Conservation (phyloP, 2,797 vertebrate species). For the Merluccius polli region DNA sequence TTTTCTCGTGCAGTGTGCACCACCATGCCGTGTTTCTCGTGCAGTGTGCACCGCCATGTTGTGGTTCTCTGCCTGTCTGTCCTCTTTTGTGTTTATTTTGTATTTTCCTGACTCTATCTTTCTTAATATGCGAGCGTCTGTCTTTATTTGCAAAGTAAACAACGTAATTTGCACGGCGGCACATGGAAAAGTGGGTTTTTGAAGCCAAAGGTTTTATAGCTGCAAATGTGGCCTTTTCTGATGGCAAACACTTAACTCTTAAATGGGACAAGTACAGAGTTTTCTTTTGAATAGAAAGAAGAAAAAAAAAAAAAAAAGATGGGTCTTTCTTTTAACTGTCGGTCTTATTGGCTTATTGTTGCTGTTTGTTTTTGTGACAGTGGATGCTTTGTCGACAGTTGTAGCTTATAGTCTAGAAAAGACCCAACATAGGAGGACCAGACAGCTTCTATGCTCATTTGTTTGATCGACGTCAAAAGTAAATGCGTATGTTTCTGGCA, state of each 20-base stretch:
- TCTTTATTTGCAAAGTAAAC: conserved; percentile 48
- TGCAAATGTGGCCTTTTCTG: conserved; percentile 59
- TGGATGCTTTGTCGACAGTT: conserved; percentile 39
- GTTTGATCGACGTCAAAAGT: conserved; percentile 45
- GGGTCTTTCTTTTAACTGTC: conserved; percentile 55
- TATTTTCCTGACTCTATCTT: background rate
- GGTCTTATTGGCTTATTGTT: conserved; percentile 51
- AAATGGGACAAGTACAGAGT: conserved; percentile 50
- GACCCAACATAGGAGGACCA: conserved; percentile 3
- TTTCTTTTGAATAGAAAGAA: conserved; percentile 48
- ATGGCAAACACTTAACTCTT: conserved; percentile 49
- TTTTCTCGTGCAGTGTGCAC: conserved; percentile 29
- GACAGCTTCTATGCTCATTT: conserved; percentile 40
- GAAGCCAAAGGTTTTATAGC: conserved; percentile 57
- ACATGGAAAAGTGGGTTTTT: conserved; percentile 53
- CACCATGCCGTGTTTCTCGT: no score
- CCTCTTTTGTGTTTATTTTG: background rate
- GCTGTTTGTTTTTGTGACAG: conserved; percentile 56
- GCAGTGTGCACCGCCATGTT: conserved; percentile 32
- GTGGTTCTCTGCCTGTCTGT: conserved; percentile 41
- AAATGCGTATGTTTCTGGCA: background rate
- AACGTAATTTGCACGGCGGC: conserved; percentile 62
- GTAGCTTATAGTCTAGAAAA: conserved; percentile 1
- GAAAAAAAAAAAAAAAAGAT: conserved; percentile 42
- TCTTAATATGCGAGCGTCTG: background rate